Conservation (phyloP, 2,113 vertebrate species). For the Colius striatus region DNA sequence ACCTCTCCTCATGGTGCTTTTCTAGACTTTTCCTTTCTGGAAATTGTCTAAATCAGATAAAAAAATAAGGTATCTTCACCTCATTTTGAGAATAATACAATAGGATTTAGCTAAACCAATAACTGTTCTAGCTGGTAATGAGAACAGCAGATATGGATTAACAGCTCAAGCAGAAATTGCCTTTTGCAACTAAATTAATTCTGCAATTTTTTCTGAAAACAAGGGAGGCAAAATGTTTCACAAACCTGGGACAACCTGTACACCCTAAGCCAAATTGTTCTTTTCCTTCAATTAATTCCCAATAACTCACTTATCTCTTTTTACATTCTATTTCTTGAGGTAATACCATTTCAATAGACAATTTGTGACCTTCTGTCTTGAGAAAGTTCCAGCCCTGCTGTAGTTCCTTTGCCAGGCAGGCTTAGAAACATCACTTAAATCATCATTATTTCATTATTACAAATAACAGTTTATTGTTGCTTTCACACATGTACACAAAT, state of each 20-base stretch:
- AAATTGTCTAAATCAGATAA: not conserved
- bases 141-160: not conserved
- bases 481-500: not conserved
- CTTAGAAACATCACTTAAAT: not conserved
- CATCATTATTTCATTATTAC: not conserved
- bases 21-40: not conserved
- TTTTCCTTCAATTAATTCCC: not conserved
- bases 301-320: not conserved
- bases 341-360: not conserved
- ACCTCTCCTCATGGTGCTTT: not conserved
- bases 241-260: not conserved
- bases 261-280: not conserved
- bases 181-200: not conserved
- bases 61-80: not conserved
- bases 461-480: not conserved
- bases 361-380: not conserved
- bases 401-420: not conserved
- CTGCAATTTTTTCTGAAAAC: not conserved
- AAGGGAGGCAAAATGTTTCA: not conserved
- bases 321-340: not conserved
- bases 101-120: not conserved
- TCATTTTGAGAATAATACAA: not conserved
- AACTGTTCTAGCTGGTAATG: not conserved
- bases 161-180: not conserved
- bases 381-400: not conserved